Evolutionary conservation across 2,888 invertebrate genomes (phyloP).

Genomic region (Liposcelis brunnea): DNA sequence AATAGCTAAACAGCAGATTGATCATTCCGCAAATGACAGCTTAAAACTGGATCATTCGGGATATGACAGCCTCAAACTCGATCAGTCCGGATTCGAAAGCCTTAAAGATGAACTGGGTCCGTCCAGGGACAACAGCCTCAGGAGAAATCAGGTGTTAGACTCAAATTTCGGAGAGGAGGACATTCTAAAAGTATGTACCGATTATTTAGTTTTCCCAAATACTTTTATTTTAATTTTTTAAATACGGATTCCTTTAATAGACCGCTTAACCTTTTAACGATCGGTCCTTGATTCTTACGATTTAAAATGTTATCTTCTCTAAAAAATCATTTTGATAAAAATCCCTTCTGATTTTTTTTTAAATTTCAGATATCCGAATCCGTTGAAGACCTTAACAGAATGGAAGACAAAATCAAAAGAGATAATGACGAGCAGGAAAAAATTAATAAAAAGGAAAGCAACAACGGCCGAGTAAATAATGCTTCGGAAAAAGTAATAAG

Average conservation of each 20-base stretch:
- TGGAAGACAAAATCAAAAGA: slow-evolving; percentile 13
- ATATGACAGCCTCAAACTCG: slow-evolving; percentile 34
- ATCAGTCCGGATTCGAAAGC: slow-evolving; percentile 38
- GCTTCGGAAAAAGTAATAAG: too few species aligned
- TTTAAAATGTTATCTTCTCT: background rate
- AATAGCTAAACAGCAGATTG: slow-evolving; percentile 40
- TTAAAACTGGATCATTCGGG: slow-evolving; percentile 28
- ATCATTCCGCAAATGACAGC: slow-evolving; percentile 36
- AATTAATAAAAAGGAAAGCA: background rate
- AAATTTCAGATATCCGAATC: slow-evolving; percentile 30
- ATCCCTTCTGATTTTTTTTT: slow-evolving; percentile 3
- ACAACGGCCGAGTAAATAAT: too few species aligned
- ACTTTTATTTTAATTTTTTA: slow-evolving; percentile 6
- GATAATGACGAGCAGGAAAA: slow-evolving; percentile 12
- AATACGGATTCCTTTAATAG: slow-evolving; percentile 15
- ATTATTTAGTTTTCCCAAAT: slow-evolving; percentile 1
- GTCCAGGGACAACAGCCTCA: slow-evolving; percentile 55
- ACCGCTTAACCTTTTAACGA: too few species aligned
- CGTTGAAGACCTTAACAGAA: slow-evolving; percentile 26
- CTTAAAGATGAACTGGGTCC: slow-evolving; percentile 55
- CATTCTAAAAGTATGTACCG: slow-evolving; percentile 39
- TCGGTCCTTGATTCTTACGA: too few species aligned
- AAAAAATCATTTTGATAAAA: background rate
- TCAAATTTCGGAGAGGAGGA: slow-evolving; percentile 42
- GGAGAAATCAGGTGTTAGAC: slow-evolving; percentile 36